Evolutionary conservation across 2,113 vertebrate species (phyloP).

Genomic region (Morone saxatilis): DNA sequence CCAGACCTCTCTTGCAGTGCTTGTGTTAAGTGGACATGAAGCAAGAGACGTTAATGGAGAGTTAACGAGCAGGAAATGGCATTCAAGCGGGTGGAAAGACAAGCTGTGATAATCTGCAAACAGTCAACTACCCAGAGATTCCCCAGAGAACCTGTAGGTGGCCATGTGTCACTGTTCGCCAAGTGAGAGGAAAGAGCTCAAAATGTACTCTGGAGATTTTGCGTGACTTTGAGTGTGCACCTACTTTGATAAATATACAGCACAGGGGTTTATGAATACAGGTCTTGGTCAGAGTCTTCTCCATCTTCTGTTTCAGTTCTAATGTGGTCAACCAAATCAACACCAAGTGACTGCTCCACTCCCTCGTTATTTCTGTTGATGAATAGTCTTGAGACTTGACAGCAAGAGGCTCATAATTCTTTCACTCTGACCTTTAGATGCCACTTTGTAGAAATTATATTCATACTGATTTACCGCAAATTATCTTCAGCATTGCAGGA

Average conservation of each 20-base stretch:
- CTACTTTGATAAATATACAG: constrained; percentile 17
- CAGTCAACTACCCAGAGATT: constrained; percentile 42
- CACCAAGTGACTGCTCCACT: constrained; percentile 11
- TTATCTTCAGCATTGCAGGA: constrained; percentile 42
- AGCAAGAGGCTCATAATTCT: constrained; percentile 45
- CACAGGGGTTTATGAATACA: neutral
- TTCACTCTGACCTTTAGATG: constrained; percentile 63
- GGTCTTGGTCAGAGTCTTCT: neutral
- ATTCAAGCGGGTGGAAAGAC: constrained; percentile 57
- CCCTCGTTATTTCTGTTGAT: constrained; percentile 24
- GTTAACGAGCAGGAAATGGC: constrained; percentile 74
- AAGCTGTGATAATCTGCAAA: constrained; percentile 63
- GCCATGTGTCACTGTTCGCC: constrained; percentile 49
- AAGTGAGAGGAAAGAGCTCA: constrained; percentile 9
- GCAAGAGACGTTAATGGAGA: constrained; percentile 63
- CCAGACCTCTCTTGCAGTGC: constrained; percentile 15
- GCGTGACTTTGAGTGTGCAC: constrained; percentile 10
- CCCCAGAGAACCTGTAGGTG: constrained; percentile 52
- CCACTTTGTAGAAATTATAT: constrained; percentile 57
- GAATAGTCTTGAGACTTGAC: constrained; percentile 31
- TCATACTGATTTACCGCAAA: constrained; percentile 59
- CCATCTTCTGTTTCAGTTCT: neutral
- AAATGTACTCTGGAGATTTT: constrained; percentile 31
- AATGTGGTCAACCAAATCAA: constrained; percentile 27
- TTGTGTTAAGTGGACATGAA: constrained; percentile 58